These are phyloP conservation scores for Eilema griseolum DNA, from an alignment of 2,888 invertebrate species.

Conservation along the genomic window DNA sequence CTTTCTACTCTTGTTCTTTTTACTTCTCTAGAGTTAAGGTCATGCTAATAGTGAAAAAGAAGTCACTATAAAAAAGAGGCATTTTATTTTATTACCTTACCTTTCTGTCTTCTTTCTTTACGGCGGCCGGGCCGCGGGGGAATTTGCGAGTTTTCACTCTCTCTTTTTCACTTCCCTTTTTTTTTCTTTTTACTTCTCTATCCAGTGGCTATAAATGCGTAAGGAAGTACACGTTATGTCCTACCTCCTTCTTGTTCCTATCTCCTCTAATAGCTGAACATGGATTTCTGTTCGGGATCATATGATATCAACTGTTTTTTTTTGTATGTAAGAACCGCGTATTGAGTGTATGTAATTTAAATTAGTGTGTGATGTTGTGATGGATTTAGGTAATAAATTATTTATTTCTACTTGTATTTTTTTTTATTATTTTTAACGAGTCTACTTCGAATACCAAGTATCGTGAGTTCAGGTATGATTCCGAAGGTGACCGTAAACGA, in stretches of 20 bases:
- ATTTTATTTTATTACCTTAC: too few relatives aligned
- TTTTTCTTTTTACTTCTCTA: neutral
- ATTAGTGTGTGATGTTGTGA: neutral
- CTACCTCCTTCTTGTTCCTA: too few relatives aligned
- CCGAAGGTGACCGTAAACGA: too few relatives aligned
- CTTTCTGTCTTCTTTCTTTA: too few relatives aligned
- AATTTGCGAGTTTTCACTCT: too few relatives aligned
- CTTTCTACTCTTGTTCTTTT: too few relatives aligned
- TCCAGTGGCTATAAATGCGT: neutral
- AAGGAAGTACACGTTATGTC: too few relatives aligned
- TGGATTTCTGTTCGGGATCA: neutral
- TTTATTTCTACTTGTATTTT: constrained; percentile 22
- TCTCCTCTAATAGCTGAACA: neutral
- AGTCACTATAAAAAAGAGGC: too few relatives aligned
- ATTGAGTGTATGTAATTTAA: constrained; percentile 15
- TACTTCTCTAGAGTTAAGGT: too few relatives aligned
- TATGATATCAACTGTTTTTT: neutral
- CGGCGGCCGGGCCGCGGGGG: too few relatives aligned
- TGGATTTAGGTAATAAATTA: constrained; percentile 31
- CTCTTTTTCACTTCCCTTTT: neutral
- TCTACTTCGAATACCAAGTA: neutral
- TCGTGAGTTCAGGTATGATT: neutral
- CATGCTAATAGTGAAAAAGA: too few relatives aligned
- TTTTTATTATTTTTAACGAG: neutral
- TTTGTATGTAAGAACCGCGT: neutral